Base-by-base conservation (phyloP, 2,888 invertebrate genomes). In the Steinernema scapterisci region DNA sequence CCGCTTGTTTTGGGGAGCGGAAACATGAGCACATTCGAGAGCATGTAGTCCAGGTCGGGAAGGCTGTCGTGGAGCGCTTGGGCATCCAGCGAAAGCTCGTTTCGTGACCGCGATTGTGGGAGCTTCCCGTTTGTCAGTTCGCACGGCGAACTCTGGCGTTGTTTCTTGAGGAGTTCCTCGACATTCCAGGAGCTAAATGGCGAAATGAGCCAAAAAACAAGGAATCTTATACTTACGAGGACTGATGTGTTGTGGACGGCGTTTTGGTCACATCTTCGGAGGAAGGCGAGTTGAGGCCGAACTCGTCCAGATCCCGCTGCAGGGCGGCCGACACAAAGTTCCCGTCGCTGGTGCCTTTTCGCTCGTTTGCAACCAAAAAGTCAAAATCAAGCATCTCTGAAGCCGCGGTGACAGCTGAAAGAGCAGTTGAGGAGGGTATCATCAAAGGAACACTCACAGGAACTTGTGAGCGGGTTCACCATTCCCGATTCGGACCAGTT, bases 401-500 rank as follows among this genome's bases (percentile, higher is more conserved):
- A 9, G 76, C 31, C 7, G 75, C 75, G 19, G 46, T 44, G 25
- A 73, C 72, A 16, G 75, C 75, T 75, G 48, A 63, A 75, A 45
- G 7, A 16, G n/a, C 52, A 52, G 16, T 25, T 43, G 11, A 38
- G 16, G 70, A 27, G 21, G 16, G 52, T 25, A 23, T 6, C 54
- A 54, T n/a, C 75, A 19, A 45, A 13, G n/a, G n/a, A n/a, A n/a
- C 16, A 77, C 81, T 80, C 77, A 84, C 84, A 77, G 19, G 80
- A 78, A 72, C 81, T 78, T 45, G 82, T 84, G 63, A 85, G 73
- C 13, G 85, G 85, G 77, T 85, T 84, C 51, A 77, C 77, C 21
- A 85, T 77, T 23, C 85, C 85, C 9, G 83, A 80, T 9, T 79
- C 74, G 44, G 76, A 78, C 85, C 85, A 85, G 71, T 85, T 82